Evolutionary conservation across 2,113 vertebrate genomes (phyloP), one percentile per base, ranked within the genome.

Genomic region (Pica pica): DNA sequence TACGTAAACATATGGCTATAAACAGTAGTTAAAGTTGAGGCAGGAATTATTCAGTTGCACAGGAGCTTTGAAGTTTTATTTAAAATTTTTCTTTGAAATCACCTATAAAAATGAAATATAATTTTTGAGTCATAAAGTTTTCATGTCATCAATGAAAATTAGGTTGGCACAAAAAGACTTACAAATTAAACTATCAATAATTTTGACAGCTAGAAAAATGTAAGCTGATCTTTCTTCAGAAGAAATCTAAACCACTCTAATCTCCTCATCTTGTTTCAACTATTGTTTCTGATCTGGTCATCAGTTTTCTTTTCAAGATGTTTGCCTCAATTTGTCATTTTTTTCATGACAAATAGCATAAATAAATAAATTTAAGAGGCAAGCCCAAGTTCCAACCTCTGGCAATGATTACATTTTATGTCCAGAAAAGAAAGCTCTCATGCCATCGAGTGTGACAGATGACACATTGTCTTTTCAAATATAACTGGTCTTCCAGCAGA

Each of bases 171-270:
- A 91, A 77, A 91, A 89, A 87, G 74, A 95, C 83, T 91, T 87
- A 77, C 71, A 95, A 94, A 93, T 95, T 85, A 94, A 94, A 87
- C 13, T 55, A 93, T 94, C 84, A 69, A 82, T 82, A 93, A 90
- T 85, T 91, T 69, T 93, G 85, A 85, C 82, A 83, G 67, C 26
- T 64, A 52, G 69, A 79, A 87, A 93, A 68, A 84, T 28, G 35
- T 76, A 84, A 87, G 42, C 27, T 63, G 70, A 91, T 87, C 42
- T 87, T 67, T 76, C 59, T 89, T 93, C 50, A 56, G 56, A 89
- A 84, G 65, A 91, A 68, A 93, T 87, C 42, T 77, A 83, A 90
- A 69, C 35, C 27, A 37, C 53, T 65, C 6, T 74, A 30, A 60
- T 85, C 61, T 92, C 35, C 33, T 39, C 4, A 2, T 37, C 37